phyloP scores from a whole-genome alignment of 1,140 invertebrate genomes.

The Lethrus apterus region DNA sequence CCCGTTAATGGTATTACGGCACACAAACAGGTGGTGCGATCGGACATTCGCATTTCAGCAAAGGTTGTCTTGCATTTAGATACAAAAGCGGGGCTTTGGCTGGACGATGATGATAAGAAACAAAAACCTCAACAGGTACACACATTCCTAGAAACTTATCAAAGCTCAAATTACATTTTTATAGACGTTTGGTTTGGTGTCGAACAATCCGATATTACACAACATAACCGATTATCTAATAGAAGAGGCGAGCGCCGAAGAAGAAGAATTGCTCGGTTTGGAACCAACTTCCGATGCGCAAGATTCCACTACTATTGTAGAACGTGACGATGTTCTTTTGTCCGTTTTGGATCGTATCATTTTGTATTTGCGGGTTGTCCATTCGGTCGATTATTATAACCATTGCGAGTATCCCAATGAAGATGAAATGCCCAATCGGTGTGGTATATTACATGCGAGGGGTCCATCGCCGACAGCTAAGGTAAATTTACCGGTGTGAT shows the following conservation, averaged over 20 bases:
- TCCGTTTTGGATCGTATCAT: constrained; percentile 71
- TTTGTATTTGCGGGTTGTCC: constrained; percentile 91
- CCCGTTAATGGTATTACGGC: constrained; percentile 88
- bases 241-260: constrained; percentile 96
- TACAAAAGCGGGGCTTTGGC: constrained; percentile 74
- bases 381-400: constrained; percentile 99
- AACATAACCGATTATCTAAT: constrained; percentile 98
- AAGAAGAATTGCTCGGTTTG: constrained; percentile 88
- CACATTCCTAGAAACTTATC: background rate
- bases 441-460: constrained; percentile 95
- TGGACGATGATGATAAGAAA: constrained; percentile 45
- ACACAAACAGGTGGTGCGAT: constrained; percentile 82
- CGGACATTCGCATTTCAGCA: constrained; percentile 90
- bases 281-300: constrained; percentile 49
- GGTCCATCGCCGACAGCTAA: constrained; percentile 69
- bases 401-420: constrained; percentile 98
- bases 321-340: constrained; percentile 70
- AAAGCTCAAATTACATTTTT: background rate
- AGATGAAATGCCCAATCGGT: constrained; percentile 99
- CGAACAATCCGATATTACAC: constrained; percentile 90
- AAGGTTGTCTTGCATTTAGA: constrained; percentile 95
- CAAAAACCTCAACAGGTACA: constrained; percentile 34
- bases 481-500: too few species aligned
- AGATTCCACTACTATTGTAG: constrained; percentile 54
- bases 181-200: constrained; percentile 70